phyloP scores from a whole-genome alignment of 2,797 vertebrate species.

The Clarias laeviceps region DNA sequence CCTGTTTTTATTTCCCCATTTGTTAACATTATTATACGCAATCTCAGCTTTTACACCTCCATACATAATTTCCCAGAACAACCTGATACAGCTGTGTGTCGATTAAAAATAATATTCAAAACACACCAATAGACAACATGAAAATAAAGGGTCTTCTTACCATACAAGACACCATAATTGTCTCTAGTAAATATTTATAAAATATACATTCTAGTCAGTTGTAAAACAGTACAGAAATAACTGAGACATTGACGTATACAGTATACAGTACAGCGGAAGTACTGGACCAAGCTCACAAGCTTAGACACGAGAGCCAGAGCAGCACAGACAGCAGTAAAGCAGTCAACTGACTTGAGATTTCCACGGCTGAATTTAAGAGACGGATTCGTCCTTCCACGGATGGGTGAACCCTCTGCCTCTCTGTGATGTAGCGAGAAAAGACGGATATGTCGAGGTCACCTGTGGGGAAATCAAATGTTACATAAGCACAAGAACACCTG shows the following conservation, averaged over 20 bases:
- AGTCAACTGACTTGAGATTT: slow-evolving; percentile 36
- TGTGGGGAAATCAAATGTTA: slow-evolving; percentile 58
- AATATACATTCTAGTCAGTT: background rate
- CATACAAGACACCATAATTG: background rate
- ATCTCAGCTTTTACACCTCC: background rate
- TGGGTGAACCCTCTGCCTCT: slow-evolving; percentile 80
- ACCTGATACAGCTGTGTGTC: background rate
- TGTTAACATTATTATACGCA: background rate
- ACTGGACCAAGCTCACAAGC: slow-evolving; percentile 29
- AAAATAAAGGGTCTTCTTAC: background rate
- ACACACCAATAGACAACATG: background rate
- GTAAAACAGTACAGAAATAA: background rate
- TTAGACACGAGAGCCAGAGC: slow-evolving; percentile 53
- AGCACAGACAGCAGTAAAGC: slow-evolving; percentile 55
- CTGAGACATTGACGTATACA: background rate
- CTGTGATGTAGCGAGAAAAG: slow-evolving; percentile 78
- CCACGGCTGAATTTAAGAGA: slow-evolving; percentile 66
- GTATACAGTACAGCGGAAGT: background rate
- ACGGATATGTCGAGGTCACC: slow-evolving; percentile 84
- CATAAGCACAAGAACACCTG: background rate
- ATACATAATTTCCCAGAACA: background rate
- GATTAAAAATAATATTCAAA: background rate
- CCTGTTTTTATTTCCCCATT: background rate
- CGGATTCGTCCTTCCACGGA: slow-evolving; percentile 85
- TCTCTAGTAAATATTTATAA: background rate